A percentile compares a stretch with the other conserved stretches of the same genome.
Conservation (phyloP, 2,888 invertebrate genomes). For the Tethea ocularis region DNA sequence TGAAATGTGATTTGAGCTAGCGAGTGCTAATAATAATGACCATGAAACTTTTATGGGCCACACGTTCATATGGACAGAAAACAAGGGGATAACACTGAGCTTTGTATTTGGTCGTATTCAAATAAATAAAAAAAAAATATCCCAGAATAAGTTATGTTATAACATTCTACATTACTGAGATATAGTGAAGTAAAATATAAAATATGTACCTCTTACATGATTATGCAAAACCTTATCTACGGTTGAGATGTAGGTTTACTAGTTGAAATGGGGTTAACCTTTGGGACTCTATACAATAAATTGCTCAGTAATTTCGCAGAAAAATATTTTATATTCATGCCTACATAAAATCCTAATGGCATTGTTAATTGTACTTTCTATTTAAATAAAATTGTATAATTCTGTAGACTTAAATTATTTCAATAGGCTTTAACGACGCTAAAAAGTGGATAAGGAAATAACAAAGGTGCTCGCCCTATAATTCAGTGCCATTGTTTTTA, state of each 20-base stretch:
- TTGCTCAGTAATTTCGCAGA: no score
- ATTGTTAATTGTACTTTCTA: no score
- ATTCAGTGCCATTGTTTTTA: no score
- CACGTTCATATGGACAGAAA: neutral
- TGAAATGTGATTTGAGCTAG: neutral
- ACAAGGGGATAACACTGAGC: neutral
- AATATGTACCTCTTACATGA: neutral
- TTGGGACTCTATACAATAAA: no score
- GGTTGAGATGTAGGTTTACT: neutral
- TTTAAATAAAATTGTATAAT: no score
- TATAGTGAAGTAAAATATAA: neutral
- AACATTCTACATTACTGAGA: neutral
- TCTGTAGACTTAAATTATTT: no score
- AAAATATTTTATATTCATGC: no score
- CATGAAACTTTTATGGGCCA: neutral
- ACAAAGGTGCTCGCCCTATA: no score
- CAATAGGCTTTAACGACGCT: no score
- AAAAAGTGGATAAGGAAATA: no score
- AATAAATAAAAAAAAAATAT: neutral
- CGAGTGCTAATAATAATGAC: neutral
- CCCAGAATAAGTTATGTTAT: neutral
- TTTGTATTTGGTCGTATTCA: neutral
- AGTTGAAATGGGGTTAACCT: neutral
- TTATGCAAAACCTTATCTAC: no score
- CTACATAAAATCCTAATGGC: no score